Evolutionary conservation across 2,888 invertebrate species (phyloP).

Genomic region (Leptopterna dolabrata): DNA sequence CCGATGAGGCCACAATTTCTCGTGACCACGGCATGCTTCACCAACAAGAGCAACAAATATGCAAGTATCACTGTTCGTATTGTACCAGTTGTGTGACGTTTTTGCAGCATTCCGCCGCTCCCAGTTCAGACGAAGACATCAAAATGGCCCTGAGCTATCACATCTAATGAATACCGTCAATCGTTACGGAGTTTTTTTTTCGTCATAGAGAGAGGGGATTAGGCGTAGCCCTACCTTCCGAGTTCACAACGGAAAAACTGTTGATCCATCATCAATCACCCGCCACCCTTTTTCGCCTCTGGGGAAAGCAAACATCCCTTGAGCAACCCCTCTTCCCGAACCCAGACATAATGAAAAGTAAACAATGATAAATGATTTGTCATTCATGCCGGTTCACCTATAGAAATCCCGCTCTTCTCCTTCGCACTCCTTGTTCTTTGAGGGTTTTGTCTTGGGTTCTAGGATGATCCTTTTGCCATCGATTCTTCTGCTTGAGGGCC

Average conservation of each 20-base stretch:
- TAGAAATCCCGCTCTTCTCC: background rate
- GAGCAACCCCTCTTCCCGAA: background rate
- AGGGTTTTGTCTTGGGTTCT: background rate
- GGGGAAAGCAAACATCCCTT: conserved; percentile 33
- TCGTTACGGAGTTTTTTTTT: background rate
- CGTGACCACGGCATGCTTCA: no score
- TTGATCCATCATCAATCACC: conserved; percentile 50
- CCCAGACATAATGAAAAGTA: conserved; percentile 57
- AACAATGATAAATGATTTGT: conserved; percentile 59
- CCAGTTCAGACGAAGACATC: background rate
- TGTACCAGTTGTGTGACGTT: no score
- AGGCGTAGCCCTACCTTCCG: background rate
- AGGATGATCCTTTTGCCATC: background rate
- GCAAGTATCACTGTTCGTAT: no score
- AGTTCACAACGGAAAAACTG: conserved; percentile 43
- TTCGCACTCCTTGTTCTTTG: background rate
- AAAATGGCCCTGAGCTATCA: conserved; percentile 12
- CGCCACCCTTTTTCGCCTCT: conserved; percentile 3
- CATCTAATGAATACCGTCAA: conserved; percentile 24
- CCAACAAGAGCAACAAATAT: no score
- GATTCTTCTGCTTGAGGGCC: background rate
- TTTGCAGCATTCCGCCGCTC: background rate
- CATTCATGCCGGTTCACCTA: conserved; percentile 51
- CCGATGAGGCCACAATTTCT: no score
- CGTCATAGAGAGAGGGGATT: background rate